Conservation (phyloP, 2,888 invertebrate genomes). For the Scaptodrosophila latifasciaeformis region DNA sequence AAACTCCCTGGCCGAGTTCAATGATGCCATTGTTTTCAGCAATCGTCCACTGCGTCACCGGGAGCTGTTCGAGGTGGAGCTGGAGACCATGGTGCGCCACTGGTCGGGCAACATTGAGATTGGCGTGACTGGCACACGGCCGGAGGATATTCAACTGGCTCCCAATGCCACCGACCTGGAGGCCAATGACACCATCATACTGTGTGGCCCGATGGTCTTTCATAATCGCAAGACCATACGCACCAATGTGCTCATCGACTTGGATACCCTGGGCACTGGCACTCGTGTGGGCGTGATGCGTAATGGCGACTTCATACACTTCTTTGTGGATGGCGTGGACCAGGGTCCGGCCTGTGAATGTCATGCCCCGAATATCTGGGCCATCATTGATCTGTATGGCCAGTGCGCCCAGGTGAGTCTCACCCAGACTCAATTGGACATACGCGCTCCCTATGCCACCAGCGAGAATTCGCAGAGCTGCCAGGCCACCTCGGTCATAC, state of each 20-base stretch:
- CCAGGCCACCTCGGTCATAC: slow-evolving; percentile 77
- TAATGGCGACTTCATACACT: slow-evolving; percentile 89
- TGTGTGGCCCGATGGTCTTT: slow-evolving; percentile 94
- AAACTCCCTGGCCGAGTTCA: slow-evolving; percentile 92
- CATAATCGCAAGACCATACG: slow-evolving; percentile 89
- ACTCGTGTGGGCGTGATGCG: slow-evolving; percentile 92
- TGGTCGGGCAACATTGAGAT: slow-evolving; percentile 95
- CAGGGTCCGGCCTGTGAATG: slow-evolving; percentile 90
- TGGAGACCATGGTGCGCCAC: slow-evolving; percentile 92
- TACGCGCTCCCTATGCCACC: slow-evolving; percentile 74
- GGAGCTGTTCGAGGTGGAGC: slow-evolving; percentile 92
- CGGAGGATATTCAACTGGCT: slow-evolving; percentile 90
- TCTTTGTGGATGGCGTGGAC: slow-evolving; percentile 89
- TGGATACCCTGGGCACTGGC: slow-evolving; percentile 87
- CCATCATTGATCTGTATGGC: slow-evolving; percentile 95
- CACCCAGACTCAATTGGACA: slow-evolving; percentile 65
- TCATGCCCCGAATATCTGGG: slow-evolving; percentile 87
- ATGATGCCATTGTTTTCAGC: slow-evolving; percentile 94
- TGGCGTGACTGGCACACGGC: slow-evolving; percentile 91
- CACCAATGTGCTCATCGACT: slow-evolving; percentile 89
- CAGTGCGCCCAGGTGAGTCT: slow-evolving; percentile 92
- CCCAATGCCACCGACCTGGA: slow-evolving; percentile 94
- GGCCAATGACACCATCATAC: slow-evolving; percentile 92
- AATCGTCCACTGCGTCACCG: slow-evolving; percentile 90
- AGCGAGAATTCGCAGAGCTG: slow-evolving; percentile 78